Conservation (phyloP, 2,113 vertebrate genomes). For the Scartelaos histophorus region DNA sequence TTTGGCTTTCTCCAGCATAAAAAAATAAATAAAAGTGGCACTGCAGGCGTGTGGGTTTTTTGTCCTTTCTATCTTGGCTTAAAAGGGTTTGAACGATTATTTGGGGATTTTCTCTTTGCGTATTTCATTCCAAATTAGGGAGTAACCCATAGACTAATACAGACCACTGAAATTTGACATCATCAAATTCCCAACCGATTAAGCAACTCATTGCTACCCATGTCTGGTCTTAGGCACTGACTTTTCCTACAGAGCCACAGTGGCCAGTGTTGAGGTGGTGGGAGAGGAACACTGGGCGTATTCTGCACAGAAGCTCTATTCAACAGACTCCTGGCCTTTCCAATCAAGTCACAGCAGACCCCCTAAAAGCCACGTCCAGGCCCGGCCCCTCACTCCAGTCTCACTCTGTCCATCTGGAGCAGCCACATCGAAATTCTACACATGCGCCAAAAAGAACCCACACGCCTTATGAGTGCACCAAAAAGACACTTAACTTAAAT, state of each 20-base stretch:
- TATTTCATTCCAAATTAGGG: too few species aligned
- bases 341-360: conserved; percentile 47
- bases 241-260: conserved; percentile 46
- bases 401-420: conserved; percentile 47
- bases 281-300: conserved; percentile 37
- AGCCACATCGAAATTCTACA: conserved; percentile 42
- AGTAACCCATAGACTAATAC: too few species aligned
- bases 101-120: too few species aligned
- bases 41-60: too few species aligned
- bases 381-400: conserved; percentile 29
- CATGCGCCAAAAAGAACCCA: conserved; percentile 16
- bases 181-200: neutral
- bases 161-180: neutral
- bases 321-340: conserved; percentile 62
- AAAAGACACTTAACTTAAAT: neutral
- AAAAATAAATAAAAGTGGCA: too few species aligned
- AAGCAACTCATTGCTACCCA: neutral
- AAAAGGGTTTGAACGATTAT: too few species aligned
- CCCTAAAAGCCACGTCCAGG: conserved; percentile 55
- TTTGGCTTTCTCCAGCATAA: too few species aligned
- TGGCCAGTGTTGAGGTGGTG: conserved; percentile 37
- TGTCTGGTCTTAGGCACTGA: conserved; percentile 7
- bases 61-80: too few species aligned
- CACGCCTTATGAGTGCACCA: conserved; percentile 11
- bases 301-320: conserved; percentile 66